phyloP scores from a whole-genome alignment of 2,888 invertebrate genomes.

The Hetaerina titia region DNA sequence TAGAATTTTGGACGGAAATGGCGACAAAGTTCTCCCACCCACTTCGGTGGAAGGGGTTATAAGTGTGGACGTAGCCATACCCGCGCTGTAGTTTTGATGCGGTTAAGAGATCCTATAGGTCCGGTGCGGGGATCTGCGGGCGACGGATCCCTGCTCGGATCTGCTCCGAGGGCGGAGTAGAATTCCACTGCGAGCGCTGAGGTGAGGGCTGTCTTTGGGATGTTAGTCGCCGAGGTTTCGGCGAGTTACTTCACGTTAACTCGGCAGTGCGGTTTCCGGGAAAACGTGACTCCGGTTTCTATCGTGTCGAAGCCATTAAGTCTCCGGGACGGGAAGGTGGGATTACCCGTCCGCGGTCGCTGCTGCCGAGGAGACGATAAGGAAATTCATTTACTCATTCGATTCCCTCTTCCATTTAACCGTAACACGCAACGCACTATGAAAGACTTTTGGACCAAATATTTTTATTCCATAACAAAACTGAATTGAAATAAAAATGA shows the following conservation, averaged over 20 bases:
- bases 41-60: too few species aligned
- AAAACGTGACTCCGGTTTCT: conserved; percentile 46
- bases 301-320: background rate
- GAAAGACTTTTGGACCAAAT: too few species aligned
- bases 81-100: too few species aligned
- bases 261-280: background rate
- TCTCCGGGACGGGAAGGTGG: background rate
- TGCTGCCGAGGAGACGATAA: background rate
- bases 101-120: too few species aligned
- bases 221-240: background rate
- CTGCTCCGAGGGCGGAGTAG: too few species aligned
- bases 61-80: too few species aligned
- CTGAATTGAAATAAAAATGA: too few species aligned
- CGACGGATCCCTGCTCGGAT: too few species aligned
- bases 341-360: background rate
- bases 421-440: background rate
- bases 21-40: too few species aligned
- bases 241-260: background rate
- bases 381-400: background rate
- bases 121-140: too few species aligned
- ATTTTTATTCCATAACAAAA: too few species aligned
- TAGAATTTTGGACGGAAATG: too few species aligned
- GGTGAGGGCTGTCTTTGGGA: background rate
- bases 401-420: background rate
- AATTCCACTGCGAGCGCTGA: background rate